Evolutionary conservation across 2,113 vertebrate species (phyloP).

Genomic region (Aspiorhynchus laticeps): DNA sequence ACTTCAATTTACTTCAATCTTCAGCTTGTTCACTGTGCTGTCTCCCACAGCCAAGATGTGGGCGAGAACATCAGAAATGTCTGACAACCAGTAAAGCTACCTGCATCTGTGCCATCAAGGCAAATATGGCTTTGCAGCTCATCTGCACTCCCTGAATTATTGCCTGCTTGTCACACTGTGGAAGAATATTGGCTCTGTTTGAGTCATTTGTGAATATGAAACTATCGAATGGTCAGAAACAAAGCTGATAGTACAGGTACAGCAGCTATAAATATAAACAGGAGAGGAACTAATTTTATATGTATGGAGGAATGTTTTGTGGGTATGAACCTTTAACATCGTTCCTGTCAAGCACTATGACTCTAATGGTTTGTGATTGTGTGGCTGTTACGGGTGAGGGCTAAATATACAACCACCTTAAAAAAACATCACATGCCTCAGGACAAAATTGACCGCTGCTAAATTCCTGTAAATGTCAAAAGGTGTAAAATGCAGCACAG

Average conservation of each 20-base stretch:
- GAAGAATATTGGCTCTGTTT: background rate
- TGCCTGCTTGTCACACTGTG: background rate
- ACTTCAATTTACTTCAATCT: slow-evolving; percentile 21
- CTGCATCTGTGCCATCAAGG: slow-evolving; percentile 2
- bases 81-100: slow-evolving; percentile 1
- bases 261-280: background rate
- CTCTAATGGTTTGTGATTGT: slow-evolving; percentile 21
- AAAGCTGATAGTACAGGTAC: background rate
- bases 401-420: slow-evolving; percentile 27
- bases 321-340: background rate
- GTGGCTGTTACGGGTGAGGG: slow-evolving; percentile 1
- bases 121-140: slow-evolving; percentile 1
- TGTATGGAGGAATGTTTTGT: background rate
- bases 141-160: background rate
- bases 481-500: slow-evolving; percentile 10
- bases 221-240: background rate
- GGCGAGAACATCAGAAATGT: slow-evolving; percentile 15
- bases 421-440: slow-evolving; percentile 10
- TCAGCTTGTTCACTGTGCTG: background rate
- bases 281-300: background rate
- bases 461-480: slow-evolving; percentile 19
- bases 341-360: background rate
- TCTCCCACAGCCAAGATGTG: slow-evolving; percentile 4
- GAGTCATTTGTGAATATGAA: background rate
- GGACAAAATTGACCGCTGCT: slow-evolving; percentile 25